A percentile compares a stretch with the other conserved stretches of the same genome.
Evolutionary conservation across 2,888 invertebrate genomes (phyloP).

Genomic region (Dioctria linearis): DNA sequence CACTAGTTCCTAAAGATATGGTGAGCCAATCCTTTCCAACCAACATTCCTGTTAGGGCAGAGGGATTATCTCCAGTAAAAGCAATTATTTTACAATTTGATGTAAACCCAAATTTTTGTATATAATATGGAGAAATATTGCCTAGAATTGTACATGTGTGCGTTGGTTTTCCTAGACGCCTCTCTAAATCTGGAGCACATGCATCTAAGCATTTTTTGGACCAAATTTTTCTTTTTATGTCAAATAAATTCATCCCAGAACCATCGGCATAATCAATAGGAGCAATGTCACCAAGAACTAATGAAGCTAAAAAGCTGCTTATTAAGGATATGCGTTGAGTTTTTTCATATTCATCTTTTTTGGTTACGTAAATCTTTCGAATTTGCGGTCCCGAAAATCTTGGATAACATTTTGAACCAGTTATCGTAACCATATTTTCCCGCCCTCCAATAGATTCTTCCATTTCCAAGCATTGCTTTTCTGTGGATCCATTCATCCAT

Average conservation of each 20-base stretch:
- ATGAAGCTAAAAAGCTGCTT: constrained; percentile 91
- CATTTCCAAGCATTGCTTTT: constrained; percentile 73
- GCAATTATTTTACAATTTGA: constrained; percentile 85
- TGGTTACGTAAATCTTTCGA: constrained; percentile 85
- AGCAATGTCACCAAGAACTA: constrained; percentile 90
- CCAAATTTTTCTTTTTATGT: constrained; percentile 87
- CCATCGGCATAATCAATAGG: constrained; percentile 94
- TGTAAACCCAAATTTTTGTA: constrained; percentile 88
- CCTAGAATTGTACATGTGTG: constrained; percentile 82
- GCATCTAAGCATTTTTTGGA: constrained; percentile 80
- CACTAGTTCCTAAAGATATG: constrained; percentile 94
- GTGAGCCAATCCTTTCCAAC: constrained; percentile 86
- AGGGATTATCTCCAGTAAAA: constrained; percentile 97
- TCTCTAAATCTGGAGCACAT: constrained; percentile 81
- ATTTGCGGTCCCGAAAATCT: constrained; percentile 94
- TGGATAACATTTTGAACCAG: constrained; percentile 71
- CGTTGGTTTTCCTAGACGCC: constrained; percentile 83
- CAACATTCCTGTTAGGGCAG: constrained; percentile 87
- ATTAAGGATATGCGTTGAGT: constrained; percentile 92
- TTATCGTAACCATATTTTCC: constrained; percentile 67
- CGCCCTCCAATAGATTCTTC: constrained; percentile 85
- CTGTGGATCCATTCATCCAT: constrained; percentile 90
- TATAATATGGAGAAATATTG: constrained; percentile 83
- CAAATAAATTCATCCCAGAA: constrained; percentile 96
- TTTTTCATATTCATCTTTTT: constrained; percentile 79